phyloP scores from a whole-genome alignment of 1,140 invertebrate species.

The Apis cerana region DNA sequence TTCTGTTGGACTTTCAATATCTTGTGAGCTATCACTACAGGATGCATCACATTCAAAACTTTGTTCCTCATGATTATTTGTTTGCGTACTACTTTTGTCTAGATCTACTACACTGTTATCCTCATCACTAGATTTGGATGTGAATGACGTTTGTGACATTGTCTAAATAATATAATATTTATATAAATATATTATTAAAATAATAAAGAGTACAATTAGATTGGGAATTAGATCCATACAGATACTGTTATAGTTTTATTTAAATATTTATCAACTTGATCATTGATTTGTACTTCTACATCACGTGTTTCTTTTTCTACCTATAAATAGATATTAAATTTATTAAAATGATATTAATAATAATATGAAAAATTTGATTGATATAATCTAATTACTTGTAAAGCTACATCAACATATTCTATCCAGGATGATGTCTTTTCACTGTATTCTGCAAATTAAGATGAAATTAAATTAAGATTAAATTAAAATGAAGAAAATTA shows the following conservation, averaged over 20 bases:
- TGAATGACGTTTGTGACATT: constrained; percentile 33
- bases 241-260: constrained; percentile 19
- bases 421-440: constrained; percentile 11
- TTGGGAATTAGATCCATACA: constrained; percentile 23
- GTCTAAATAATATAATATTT: constrained; percentile 31
- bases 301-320: constrained; percentile 16
- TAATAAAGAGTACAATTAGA: neutral
- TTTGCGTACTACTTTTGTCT: constrained; percentile 33
- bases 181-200: constrained; percentile 10
- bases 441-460: neutral
- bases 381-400: constrained; percentile 15
- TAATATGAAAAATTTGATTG: neutral
- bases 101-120: constrained; percentile 4
- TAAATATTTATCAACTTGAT: neutral
- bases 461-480: too few relatives aligned
- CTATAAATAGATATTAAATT: constrained; percentile 19
- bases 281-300: constrained; percentile 22
- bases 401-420: constrained; percentile 32
- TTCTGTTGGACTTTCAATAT: constrained; percentile 28
- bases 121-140: constrained; percentile 20
- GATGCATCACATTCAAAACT: constrained; percentile 33
- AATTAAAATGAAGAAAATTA: neutral
- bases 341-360: neutral
- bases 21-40: constrained; percentile 32
- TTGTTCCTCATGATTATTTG: constrained; percentile 23